Conservation (phyloP, 1,140 invertebrate genomes). For the Condylostylus longicornis region DNA sequence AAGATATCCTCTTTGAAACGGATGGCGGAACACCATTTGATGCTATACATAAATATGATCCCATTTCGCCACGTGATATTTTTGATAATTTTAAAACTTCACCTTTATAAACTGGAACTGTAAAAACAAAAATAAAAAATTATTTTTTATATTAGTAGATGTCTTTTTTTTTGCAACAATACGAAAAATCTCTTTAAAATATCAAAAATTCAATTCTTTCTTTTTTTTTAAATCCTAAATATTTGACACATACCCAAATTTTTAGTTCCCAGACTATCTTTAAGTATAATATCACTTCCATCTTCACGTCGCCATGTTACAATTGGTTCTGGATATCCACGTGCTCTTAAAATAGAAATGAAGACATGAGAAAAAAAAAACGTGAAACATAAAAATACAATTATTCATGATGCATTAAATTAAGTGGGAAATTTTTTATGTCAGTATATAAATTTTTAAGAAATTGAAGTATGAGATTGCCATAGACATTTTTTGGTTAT, state of each 20-base stretch:
- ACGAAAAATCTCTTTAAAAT: neutral
- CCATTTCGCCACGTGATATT: constrained; percentile 74
- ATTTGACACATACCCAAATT: constrained; percentile 39
- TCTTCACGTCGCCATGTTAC: constrained; percentile 79
- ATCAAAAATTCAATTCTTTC: neutral
- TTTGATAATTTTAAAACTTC: constrained; percentile 61
- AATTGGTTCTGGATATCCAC: constrained; percentile 66
- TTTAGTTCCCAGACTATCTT: constrained; percentile 43
- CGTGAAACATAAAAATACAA: too few species aligned
- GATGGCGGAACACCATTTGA: constrained; percentile 63
- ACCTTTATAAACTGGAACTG: constrained; percentile 47
- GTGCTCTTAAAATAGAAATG: constrained; percentile 36
- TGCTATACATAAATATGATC: constrained; percentile 75
- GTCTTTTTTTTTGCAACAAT: neutral
- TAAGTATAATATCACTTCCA: constrained; percentile 60
- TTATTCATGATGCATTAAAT: too few species aligned
- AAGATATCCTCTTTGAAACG: constrained; percentile 66
- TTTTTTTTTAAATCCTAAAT: neutral
- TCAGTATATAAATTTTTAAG: too few species aligned
- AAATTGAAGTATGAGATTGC: too few species aligned
- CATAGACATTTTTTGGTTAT: too few species aligned
- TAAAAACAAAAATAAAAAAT: constrained; percentile 18
- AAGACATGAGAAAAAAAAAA: constrained; percentile 2
- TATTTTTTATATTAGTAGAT: neutral
- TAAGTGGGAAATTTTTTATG: too few species aligned